phyloP scores from a whole-genome alignment of 1,140 invertebrate genomes.

The Caenorhabditis latens region DNA sequence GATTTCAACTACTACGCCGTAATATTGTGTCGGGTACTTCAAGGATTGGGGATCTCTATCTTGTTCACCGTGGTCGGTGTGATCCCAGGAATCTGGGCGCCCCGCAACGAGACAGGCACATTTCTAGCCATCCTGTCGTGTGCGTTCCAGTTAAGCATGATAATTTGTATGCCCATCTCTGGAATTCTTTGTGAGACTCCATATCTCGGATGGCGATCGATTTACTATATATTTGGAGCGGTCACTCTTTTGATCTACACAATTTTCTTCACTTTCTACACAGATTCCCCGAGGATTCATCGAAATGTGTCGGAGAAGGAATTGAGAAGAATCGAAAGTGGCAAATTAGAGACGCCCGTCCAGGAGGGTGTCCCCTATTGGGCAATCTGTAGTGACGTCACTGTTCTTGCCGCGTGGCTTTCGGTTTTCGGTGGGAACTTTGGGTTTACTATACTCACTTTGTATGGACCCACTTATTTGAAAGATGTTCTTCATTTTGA shows the following conservation, averaged over 20 bases:
- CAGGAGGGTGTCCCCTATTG: background rate
- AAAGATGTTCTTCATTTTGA: constrained; percentile 15
- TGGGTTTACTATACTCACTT: constrained; percentile 15
- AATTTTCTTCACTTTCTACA: background rate
- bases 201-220: background rate
- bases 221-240: constrained; percentile 28
- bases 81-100: constrained; percentile 13
- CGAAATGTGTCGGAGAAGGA: constrained; percentile 29
- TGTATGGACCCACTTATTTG: constrained; percentile 40
- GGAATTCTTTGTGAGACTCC: background rate
- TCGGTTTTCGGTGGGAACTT: constrained; percentile 6
- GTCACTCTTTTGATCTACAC: background rate
- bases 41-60: background rate
- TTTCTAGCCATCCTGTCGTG: constrained; percentile 24
- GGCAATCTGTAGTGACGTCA: background rate
- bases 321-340: background rate
- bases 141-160: constrained; percentile 9
- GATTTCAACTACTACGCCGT: background rate
- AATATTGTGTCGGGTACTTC: background rate
- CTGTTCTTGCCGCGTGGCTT: background rate
- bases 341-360: background rate
- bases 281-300: background rate
- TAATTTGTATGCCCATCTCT: constrained; percentile 19
- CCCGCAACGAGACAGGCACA: background rate
- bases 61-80: constrained; percentile 2